A percentile compares a stretch with the other conserved stretches of the same genome.
Conservation (phyloP, 2,888 invertebrate genomes). For the Xanthorhoe designata region DNA sequence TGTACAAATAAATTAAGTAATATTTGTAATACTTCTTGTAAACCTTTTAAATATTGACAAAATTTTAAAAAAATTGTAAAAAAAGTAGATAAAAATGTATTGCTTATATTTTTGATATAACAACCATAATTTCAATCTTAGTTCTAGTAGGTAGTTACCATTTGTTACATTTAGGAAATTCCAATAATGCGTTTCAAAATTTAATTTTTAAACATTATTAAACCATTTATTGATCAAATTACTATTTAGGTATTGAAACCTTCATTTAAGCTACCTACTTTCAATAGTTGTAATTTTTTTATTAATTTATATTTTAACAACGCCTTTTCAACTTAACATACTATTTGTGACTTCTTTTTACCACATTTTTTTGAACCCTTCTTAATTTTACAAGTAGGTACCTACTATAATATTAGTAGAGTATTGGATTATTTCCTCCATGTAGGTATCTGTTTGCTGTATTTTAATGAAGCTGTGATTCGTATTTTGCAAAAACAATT, state of each 20-base stretch:
- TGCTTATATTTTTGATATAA: not conserved
- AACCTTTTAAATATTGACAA: no score
- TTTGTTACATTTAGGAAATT: not conserved
- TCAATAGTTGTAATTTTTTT: not conserved
- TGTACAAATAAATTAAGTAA: not conserved
- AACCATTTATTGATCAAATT: not conserved
- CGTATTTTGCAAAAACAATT: no score
- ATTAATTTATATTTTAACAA: not conserved
- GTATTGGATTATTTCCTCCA: no score
- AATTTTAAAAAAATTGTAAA: not conserved
- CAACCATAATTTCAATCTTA: slow-evolving; percentile 3
- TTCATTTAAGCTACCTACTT: no score
- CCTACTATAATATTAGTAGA: no score
- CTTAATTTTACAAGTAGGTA: not conserved
- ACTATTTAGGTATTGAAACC: not conserved
- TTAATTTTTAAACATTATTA: not conserved
- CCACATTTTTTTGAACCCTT: not conserved
- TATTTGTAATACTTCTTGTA: not conserved
- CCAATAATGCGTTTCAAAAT: not conserved
- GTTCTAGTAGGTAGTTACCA: slow-evolving; percentile 9
- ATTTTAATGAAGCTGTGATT: no score
- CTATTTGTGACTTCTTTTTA: not conserved
- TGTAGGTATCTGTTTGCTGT: not conserved
- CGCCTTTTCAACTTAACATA: not conserved
- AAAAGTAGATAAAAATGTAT: not conserved